Evolutionary conservation across 2,888 invertebrate species (phyloP).

Genomic region (Drosophila neonasuta): DNA sequence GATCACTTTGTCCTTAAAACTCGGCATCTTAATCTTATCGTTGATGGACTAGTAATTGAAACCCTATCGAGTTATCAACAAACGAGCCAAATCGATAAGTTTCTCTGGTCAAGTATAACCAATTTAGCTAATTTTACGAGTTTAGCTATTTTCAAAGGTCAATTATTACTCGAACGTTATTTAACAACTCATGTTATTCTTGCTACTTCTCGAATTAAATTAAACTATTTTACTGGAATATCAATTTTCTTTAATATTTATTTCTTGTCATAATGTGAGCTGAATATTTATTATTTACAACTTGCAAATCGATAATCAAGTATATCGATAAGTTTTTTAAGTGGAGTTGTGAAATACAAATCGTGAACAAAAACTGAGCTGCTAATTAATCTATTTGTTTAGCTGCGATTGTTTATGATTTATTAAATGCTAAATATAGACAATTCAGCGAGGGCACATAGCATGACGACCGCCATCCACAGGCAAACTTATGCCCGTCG

Average conservation of each 20-base stretch:
- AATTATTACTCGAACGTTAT: too few species aligned
- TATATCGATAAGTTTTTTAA: neutral
- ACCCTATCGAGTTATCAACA: neutral
- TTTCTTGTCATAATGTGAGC: too few species aligned
- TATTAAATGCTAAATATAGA: neutral
- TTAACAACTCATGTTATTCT: too few species aligned
- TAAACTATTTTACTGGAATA: too few species aligned
- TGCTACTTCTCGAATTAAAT: too few species aligned
- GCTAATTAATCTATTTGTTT: neutral
- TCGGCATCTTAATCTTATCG: slow-evolving; percentile 79
- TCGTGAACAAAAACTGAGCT: slow-evolving; percentile 12
- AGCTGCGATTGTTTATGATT: neutral
- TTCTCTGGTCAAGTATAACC: neutral
- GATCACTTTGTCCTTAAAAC: slow-evolving; percentile 84
- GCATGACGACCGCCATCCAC: slow-evolving; percentile 98
- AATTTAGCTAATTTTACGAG: too few species aligned
- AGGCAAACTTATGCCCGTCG: slow-evolving; percentile 93
- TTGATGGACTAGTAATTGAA: neutral
- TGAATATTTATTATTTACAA: too few species aligned
- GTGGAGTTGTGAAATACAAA: slow-evolving; percentile 30
- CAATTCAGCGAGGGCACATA: slow-evolving; percentile 92
- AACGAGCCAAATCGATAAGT: slow-evolving; percentile 9
- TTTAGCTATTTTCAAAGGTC: too few species aligned
- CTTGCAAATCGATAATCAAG: neutral
- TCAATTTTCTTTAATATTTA: too few species aligned